phyloP scores from a whole-genome alignment of 92 coral and sea anemone genomes.

The Umimayanthus kanabou region DNA sequence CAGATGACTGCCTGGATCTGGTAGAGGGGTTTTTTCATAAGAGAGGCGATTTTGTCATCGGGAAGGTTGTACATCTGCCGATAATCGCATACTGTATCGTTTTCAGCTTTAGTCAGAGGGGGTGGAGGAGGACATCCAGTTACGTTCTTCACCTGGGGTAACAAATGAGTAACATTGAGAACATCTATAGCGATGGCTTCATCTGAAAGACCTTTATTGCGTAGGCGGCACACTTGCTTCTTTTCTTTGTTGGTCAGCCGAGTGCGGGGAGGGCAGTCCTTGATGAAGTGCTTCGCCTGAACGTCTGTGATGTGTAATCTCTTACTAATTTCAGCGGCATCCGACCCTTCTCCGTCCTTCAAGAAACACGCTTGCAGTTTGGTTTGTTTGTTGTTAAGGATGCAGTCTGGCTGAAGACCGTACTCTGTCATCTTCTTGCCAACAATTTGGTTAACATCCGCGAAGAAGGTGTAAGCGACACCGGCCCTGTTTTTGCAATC shows the following conservation, averaged over 20 bases:
- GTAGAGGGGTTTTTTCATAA: background rate
- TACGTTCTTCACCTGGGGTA: background rate
- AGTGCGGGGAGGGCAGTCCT: slow-evolving; percentile 23
- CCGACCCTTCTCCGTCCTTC: slow-evolving; percentile 27
- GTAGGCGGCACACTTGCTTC: slow-evolving; percentile 10
- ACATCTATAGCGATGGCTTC: background rate
- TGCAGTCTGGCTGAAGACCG: slow-evolving; percentile 4
- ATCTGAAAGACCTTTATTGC: background rate
- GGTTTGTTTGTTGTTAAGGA: slow-evolving; percentile 7
- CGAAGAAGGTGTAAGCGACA: background rate
- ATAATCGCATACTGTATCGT: background rate
- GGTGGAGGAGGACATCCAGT: slow-evolving; percentile 13
- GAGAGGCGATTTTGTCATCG: background rate
- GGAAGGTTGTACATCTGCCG: background rate
- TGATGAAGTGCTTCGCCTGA: slow-evolving; percentile 7
- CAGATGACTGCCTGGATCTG: background rate
- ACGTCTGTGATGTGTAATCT: background rate
- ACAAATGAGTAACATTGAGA: background rate
- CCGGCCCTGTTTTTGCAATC: slow-evolving; percentile 3
- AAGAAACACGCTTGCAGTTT: slow-evolving; percentile 12
- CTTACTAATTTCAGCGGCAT: background rate
- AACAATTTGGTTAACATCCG: background rate
- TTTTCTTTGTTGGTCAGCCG: slow-evolving; percentile 22
- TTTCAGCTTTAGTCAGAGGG: background rate
- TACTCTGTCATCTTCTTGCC: background rate